Conservation (phyloP, 2,113 vertebrate genomes). For the Pelodiscus sinensis region DNA sequence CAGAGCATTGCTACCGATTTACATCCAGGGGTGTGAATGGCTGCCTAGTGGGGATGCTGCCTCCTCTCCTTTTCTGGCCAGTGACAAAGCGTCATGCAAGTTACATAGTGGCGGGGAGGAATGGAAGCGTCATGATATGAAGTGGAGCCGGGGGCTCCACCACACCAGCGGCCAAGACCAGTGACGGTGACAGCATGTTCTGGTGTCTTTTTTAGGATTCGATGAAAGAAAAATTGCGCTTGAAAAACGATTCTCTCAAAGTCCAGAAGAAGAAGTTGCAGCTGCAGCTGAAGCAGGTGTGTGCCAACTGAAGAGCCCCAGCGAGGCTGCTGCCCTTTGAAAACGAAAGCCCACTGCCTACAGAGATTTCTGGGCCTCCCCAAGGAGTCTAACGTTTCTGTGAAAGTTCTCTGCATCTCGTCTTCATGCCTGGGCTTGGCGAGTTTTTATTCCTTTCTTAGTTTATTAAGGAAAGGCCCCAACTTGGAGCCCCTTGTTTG, state of each 20-base stretch:
- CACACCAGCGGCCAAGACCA: background rate
- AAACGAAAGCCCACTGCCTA: background rate
- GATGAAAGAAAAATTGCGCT: slow-evolving; percentile 78
- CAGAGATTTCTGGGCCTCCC: background rate
- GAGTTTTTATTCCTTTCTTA: background rate
- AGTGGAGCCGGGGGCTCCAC: background rate
- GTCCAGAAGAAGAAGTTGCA: slow-evolving; percentile 79
- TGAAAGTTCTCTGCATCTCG: background rate
- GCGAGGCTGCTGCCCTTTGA: background rate
- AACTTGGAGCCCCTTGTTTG: background rate
- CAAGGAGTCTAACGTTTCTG: background rate
- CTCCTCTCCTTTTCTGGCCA: background rate
- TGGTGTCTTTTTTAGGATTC: slow-evolving; percentile 68
- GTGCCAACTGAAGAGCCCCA: background rate
- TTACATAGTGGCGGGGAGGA: background rate
- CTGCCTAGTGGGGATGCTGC: background rate
- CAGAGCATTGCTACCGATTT: background rate
- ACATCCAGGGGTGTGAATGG: background rate
- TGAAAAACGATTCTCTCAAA: slow-evolving; percentile 79
- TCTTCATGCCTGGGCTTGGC: background rate
- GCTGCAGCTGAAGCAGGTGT: slow-evolving; percentile 77
- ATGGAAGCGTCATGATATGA: rapidly evolving
- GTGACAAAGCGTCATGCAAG: background rate
- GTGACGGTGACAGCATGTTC: background rate
- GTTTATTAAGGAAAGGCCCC: background rate